Conservation (phyloP, 2,888 invertebrate genomes). For the Bombylius discolor region DNA sequence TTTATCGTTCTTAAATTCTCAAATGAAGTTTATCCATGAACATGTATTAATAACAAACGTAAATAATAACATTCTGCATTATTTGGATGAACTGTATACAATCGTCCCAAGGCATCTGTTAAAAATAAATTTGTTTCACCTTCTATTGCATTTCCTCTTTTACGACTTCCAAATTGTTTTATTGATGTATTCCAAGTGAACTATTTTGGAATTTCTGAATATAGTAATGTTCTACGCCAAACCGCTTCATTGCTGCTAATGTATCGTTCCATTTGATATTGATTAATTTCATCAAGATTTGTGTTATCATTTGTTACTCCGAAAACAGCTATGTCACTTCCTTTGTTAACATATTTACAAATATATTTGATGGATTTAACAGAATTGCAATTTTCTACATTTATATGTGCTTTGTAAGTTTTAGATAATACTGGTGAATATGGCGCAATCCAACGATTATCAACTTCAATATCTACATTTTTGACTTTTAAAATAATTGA, state of each 20-base stretch:
- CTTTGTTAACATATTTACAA: constrained; percentile 1
- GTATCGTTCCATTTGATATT: neutral
- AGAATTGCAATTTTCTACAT: no score
- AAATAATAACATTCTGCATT: constrained; percentile 26
- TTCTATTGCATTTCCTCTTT: constrained; percentile 21
- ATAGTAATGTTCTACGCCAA: constrained; percentile 20
- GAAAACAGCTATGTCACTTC: constrained; percentile 1
- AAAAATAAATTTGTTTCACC: constrained; percentile 21
- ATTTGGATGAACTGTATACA: constrained; percentile 28
- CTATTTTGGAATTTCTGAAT: constrained; percentile 25
- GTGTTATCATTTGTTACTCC: neutral
- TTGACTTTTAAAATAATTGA: constrained; percentile 6
- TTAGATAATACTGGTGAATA: constrained; percentile 23
- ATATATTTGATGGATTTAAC: constrained; percentile 7
- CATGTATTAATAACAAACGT: constrained; percentile 24
- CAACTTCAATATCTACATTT: constrained; percentile 13
- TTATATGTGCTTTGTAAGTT: no score
- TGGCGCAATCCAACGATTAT: constrained; percentile 28
- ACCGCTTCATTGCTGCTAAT: neutral
- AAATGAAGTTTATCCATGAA: constrained; percentile 16
- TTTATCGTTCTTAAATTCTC: constrained; percentile 24
- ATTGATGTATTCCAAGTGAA: constrained; percentile 24
- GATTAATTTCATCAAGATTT: constrained; percentile 3
- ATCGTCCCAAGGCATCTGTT: constrained; percentile 23
- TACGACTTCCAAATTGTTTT: constrained; percentile 24